Evolutionary conservation across 2,888 invertebrate species (phyloP).

Genomic region (Luffia ferchaultella): DNA sequence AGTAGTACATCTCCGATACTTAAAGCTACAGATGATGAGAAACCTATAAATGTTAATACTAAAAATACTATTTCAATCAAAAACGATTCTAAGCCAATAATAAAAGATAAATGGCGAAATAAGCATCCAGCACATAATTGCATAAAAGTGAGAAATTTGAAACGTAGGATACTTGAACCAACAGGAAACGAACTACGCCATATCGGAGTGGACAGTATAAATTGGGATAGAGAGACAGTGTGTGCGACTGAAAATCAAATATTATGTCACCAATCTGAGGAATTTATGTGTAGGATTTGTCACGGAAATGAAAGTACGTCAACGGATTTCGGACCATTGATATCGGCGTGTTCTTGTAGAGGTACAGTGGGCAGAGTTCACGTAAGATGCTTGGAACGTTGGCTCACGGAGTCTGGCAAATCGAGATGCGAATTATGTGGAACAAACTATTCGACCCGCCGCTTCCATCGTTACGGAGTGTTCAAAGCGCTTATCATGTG

Average conservation of each 20-base stretch:
- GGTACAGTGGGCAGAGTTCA: slow-evolving; percentile 79
- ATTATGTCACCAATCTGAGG: slow-evolving; percentile 31
- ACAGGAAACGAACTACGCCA: slow-evolving; percentile 21
- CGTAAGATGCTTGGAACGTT: slow-evolving; percentile 75
- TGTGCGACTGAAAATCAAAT: neutral
- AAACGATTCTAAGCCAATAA: slow-evolving; percentile 21
- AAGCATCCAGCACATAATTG: slow-evolving; percentile 36
- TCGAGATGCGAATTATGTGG: slow-evolving; percentile 79
- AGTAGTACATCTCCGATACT: no score
- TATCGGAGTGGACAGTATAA: slow-evolving; percentile 20
- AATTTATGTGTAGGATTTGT: slow-evolving; percentile 55
- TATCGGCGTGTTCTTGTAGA: slow-evolving; percentile 54
- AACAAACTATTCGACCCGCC: slow-evolving; percentile 69
- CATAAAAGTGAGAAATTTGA: slow-evolving; percentile 46
- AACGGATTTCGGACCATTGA: slow-evolving; percentile 36
- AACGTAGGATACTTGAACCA: slow-evolving; percentile 23
- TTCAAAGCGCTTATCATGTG: slow-evolving; percentile 67
- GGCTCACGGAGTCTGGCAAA: slow-evolving; percentile 78
- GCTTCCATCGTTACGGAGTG: slow-evolving; percentile 68
- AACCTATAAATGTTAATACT: no score
- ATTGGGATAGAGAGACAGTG: slow-evolving; percentile 22
- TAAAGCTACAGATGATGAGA: no score
- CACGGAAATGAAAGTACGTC: slow-evolving; percentile 43
- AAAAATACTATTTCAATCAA: slow-evolving; percentile 6
- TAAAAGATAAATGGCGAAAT: slow-evolving; percentile 24